Base-by-base conservation (phyloP, 2,797 vertebrate genomes). In the Pristis pectinata region DNA sequence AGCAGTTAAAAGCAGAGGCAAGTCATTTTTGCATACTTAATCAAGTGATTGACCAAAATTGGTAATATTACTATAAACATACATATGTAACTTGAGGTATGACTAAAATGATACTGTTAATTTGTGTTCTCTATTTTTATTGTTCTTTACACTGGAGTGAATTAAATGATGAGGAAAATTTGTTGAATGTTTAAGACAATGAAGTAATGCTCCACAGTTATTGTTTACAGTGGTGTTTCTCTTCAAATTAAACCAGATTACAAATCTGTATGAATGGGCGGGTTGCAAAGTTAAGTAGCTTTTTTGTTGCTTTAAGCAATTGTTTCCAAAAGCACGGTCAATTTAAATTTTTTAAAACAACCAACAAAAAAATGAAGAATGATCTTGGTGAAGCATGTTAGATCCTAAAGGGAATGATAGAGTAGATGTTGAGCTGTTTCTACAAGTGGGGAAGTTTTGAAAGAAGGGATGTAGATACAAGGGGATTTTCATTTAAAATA, bases 1-100 rank as follows among this genome's bases (percentile, higher is more conserved):
- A 99, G 94, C 99, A 99, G 95, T 98, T 99, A 91, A 99, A 99
- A 97, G 99, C 99, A 4, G 99, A 99, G 98, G 99, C 99, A 95
- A 53, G 95, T 77, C 41, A 95, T 94, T 34, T 56, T 56, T 0
- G 7, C 2, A 17, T 27, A 4, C 34, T n/a, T 9, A 41, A 37
- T 41, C 6, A 49, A 3, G 10, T 34, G 11, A 93, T 10, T 67
- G 61, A 93, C 41, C 13, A 53, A 74, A 70, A 15, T 72, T 70
- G 19, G 24, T 24, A 72, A 49, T 34, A 30, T 74, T 30, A 15
- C 27, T 74, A 3, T 67, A 13, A n/a, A 93, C 22, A 22, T 67
- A 37, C 56, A 61, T 17, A 17, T 34, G 56, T 61, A 37, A 89
- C 15, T 37, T 85, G 11, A 13, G 85, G 7, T 22, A 9, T 89